Conservation (phyloP, 2,113 vertebrate species). For the Ia io region DNA sequence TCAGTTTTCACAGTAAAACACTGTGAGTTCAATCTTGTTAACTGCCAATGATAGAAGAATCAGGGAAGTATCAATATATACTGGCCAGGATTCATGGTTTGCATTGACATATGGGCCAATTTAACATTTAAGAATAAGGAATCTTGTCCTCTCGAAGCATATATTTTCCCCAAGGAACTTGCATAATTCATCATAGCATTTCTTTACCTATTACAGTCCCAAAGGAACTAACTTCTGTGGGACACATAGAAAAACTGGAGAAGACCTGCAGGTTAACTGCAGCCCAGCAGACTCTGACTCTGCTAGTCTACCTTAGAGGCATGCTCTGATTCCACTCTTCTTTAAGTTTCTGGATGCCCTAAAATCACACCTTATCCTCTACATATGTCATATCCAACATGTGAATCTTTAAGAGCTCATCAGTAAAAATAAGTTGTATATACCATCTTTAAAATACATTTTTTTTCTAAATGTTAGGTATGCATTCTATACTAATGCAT, state of each 20-base stretch:
- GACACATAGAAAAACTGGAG: not conserved
- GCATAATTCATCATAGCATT: conserved; percentile 5
- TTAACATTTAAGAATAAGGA: not conserved
- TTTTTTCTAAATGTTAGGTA: not conserved
- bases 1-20: not conserved
- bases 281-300: not conserved
- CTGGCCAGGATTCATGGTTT: not conserved
- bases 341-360: not conserved
- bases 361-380: not conserved
- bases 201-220: not conserved
- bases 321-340: not conserved
- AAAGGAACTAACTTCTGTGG: not conserved
- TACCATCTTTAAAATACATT: not conserved
- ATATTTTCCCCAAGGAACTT: not conserved
- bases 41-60: not conserved
- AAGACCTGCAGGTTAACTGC: not conserved
- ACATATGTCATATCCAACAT: not conserved
- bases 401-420: not conserved
- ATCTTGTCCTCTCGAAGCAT: not conserved
- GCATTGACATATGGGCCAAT: not conserved
- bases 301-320: not conserved
- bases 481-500: not conserved
- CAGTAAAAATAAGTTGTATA: not conserved
- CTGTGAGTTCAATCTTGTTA: not conserved
- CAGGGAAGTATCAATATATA: not conserved